Base-by-base conservation (phyloP, 2,888 invertebrate species). In the Phasia obesa region DNA sequence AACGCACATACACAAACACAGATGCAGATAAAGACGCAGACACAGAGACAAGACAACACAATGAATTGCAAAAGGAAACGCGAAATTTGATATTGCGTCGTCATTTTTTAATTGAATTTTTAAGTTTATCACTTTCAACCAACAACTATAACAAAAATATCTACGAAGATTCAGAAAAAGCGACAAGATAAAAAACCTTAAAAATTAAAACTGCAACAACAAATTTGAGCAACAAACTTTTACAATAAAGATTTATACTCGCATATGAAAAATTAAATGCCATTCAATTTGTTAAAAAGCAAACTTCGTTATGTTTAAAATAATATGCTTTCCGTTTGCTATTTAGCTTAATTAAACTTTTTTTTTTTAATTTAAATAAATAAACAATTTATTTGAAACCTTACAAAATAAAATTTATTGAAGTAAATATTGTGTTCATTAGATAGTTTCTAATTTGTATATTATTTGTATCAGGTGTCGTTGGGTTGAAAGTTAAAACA, bases 71-170 rank as follows among this genome's bases (percentile, higher is more conserved):
- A 5, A 51, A 70, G 59, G 70, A 70, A 70, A 59, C 44, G 57
- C 78, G 51, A 75, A 83, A 77, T 74, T 82, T 78, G 73, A 69
- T 78, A 78, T 74, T 75, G 42, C 65, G 78, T 75, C 78, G 78
- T 79, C 77, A 75, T 70, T 83, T 83, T 35, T 83, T 83, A 83
- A 83, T 83, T 83, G 82, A 83, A 83, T 83, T 83, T 83, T 83
- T 83, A 83, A 79, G 82, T 79, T 79, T 70, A 83, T 75, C 75
- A 71, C 75, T 75, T 83, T 78, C 55, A 79, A 49, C 69, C 69
- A 55, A 83, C 78, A 11, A 35, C 35, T 60, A 55, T 6, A 77
- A 31, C 11, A 59, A 69, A 17, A 47, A 71, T 47, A 51, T 62
- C 17, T 31, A 65, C n/a, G 17, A 47, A 31, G 17, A 47, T 60